Base-by-base conservation (phyloP, 2,113 vertebrate species). In the Apus apus region DNA sequence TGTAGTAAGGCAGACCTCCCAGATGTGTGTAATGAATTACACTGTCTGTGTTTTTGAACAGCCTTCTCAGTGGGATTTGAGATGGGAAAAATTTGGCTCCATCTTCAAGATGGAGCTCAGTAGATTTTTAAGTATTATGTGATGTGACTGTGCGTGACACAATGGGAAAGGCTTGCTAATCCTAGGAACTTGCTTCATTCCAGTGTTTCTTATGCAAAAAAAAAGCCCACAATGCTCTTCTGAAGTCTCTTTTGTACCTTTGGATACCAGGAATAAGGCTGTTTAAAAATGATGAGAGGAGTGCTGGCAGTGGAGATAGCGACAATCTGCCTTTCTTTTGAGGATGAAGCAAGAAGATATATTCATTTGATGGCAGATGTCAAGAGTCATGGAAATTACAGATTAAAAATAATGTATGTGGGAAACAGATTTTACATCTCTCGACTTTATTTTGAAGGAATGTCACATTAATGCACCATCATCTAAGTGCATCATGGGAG, bases 401-500 rank as follows among this genome's bases (percentile, higher is more conserved):
- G 90, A 95, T 92, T 93, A 88, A 95, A 94, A 92, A 90, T 93
- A 75, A 84, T 90, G 93, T 96, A 78, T 85, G 76, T 85, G 64
- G 57, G 86, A 62, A 96, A 93, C 65, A 81, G 68, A 87, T 85
- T 96, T 95, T 90, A 89, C 73, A 61, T 95, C n/a, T 96, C 58
- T 85, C 0, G 1, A 70, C 74, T 96, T 94, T 96, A 8, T 96
- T 96, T 85, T 93, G 76, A 93, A 96, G 92, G 38, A 67, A 40
- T 78, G 92, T 94, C 92, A 94, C 40, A 29, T 89, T 94, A 94
- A 93, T 92, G 62, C 46, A 89, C 61, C 61, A 54, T 95, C 90
- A 94, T 90, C 83, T 92, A 92, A 92, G 94, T 79, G 80, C 92
- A 85, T 86, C 68, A 76, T 43, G 80, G 92, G 93, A 94, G 80